phyloP scores from a whole-genome alignment of 92 coral and sea anemone species.

The Virgularia gustaviana region DNA sequence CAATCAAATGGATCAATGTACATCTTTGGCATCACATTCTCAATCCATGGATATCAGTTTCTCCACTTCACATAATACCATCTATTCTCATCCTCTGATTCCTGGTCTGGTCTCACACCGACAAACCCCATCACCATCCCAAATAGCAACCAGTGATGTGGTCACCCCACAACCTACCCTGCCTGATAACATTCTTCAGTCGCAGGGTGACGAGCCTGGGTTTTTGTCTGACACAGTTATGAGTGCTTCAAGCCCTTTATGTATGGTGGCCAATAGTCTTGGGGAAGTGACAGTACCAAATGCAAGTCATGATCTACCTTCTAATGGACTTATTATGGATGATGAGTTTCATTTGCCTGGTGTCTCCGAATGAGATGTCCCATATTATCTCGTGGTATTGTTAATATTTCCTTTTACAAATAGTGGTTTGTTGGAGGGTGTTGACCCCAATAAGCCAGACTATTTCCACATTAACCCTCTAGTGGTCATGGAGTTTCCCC shows the following conservation, averaged over 20 bases:
- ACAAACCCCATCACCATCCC: constrained; percentile 34
- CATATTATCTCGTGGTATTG: no score
- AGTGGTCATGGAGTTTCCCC: no score
- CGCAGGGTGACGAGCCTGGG: constrained; percentile 71
- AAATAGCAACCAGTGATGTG: constrained; percentile 51
- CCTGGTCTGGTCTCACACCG: constrained; percentile 31
- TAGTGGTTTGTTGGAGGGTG: no score
- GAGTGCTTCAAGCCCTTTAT: constrained; percentile 17
- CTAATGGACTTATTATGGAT: constrained; percentile 11
- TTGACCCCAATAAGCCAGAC: no score
- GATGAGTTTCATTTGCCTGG: constrained; percentile 2
- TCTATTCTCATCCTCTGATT: constrained; percentile 28
- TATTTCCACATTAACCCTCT: no score
- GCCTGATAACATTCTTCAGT: constrained; percentile 86
- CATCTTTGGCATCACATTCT: not conserved
- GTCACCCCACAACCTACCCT: constrained; percentile 77
- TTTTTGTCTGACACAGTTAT: constrained; percentile 24
- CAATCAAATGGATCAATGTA: no score
- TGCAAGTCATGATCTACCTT: constrained; percentile 5
- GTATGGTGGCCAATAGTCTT: not conserved
- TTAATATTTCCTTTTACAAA: no score
- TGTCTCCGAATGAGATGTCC: not conserved
- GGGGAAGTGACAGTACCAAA: constrained; percentile 30
- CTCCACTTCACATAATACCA: constrained; percentile 10
- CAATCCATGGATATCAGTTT: constrained; percentile 34